phyloP scores from a whole-genome alignment of 2,888 invertebrate genomes.

The Lasioglossum morio region DNA sequence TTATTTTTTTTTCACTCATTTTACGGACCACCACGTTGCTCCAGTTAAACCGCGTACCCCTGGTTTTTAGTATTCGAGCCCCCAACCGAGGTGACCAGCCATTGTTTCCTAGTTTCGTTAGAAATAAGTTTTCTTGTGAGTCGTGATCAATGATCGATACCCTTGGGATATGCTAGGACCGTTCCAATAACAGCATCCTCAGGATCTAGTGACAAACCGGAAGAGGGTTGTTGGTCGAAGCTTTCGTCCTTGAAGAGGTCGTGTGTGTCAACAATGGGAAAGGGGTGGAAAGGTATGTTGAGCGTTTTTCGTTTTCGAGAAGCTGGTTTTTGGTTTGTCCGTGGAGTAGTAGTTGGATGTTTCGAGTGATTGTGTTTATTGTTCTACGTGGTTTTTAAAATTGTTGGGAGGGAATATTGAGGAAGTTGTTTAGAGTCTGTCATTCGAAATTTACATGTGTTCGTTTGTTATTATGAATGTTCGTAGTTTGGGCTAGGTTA shows the following conservation, averaged over 20 bases:
- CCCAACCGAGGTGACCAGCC: conserved; percentile 24
- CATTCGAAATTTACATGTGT: background rate
- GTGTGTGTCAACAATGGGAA: conserved; percentile 74
- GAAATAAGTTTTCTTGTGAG: conserved; percentile 28
- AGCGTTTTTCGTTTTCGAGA: background rate
- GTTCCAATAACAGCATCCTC: conserved; percentile 26
- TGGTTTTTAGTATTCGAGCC: background rate
- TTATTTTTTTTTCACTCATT: background rate
- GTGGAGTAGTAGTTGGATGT: background rate
- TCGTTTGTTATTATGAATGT: no score
- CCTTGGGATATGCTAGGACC: conserved; percentile 28
- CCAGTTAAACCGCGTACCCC: background rate
- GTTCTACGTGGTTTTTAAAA: background rate
- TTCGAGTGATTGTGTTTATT: background rate
- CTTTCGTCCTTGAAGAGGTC: background rate
- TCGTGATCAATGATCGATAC: conserved; percentile 37
- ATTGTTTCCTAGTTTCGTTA: conserved; percentile 27
- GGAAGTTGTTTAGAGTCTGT: background rate
- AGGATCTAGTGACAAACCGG: conserved; percentile 13
- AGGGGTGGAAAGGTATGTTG: conserved; percentile 80
- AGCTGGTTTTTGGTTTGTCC: background rate
- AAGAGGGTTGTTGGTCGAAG: conserved; percentile 15
- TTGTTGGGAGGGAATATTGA: background rate
- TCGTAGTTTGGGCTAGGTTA: background rate
- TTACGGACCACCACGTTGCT: no score